Evolutionary conservation across 2,113 vertebrate species (phyloP).

Genomic region (Myrmophylax atrothorax): DNA sequence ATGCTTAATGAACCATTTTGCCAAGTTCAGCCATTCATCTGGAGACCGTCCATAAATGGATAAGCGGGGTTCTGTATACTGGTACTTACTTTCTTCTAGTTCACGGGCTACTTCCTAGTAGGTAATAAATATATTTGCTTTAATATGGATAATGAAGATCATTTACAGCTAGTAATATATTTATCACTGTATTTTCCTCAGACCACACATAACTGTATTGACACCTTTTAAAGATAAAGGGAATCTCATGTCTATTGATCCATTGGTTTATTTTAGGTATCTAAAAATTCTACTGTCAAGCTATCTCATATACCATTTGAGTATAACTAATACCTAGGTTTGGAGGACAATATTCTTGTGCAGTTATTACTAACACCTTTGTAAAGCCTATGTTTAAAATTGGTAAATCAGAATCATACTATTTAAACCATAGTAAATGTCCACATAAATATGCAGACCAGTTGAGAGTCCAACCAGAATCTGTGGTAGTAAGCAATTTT

Average conservation of each 20-base stretch:
- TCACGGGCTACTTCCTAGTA: conserved; percentile 90
- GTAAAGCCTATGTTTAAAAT: neutral
- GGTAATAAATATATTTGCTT: conserved; percentile 50
- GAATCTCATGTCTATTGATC: neutral
- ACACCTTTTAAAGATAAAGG: neutral
- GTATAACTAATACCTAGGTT: neutral
- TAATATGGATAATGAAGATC: neutral
- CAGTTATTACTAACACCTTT: neutral
- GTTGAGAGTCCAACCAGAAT: neutral
- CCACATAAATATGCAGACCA: neutral
- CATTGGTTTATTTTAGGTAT: neutral
- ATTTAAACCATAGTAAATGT: neutral
- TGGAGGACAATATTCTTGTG: neutral
- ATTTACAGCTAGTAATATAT: neutral
- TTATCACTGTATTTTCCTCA: neutral
- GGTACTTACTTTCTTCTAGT: conserved; percentile 96
- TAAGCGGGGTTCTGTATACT: conserved; percentile 92
- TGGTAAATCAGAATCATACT: neutral
- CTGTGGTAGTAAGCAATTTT: neutral
- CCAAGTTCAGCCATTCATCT: conserved; percentile 87
- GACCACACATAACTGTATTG: neutral
- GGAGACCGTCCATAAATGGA: conserved; percentile 92
- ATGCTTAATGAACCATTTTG: conserved; percentile 94
- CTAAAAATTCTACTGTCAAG: neutral
- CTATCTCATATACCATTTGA: neutral